phyloP scores from a whole-genome alignment of 2,888 invertebrate genomes.

The Chrysotoxum bicinctum region DNA sequence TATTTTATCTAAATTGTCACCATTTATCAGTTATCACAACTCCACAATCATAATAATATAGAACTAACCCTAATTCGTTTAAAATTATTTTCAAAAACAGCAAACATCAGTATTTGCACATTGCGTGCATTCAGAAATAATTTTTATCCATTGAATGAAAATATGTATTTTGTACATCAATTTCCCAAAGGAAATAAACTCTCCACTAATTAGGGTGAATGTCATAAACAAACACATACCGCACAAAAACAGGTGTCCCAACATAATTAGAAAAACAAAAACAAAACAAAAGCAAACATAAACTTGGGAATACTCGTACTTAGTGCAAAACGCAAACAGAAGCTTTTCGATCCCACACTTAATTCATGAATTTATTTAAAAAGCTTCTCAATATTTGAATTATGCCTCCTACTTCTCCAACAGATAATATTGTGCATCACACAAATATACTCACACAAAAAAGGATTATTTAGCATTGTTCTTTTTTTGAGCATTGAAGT shows the following conservation, averaged over 20 bases:
- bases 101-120: neutral
- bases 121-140: slow-evolving; percentile 22
- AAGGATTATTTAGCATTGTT: neutral
- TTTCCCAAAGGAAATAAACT: slow-evolving; percentile 54
- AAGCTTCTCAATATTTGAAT: slow-evolving; percentile 52
- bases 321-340: neutral
- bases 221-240: slow-evolving; percentile 29
- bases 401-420: neutral
- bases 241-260: slow-evolving; percentile 37
- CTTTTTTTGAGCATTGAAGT: neutral
- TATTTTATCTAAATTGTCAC: too few relatives aligned
- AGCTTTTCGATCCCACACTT: neutral
- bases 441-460: neutral
- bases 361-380: slow-evolving; percentile 44
- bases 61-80: neutral
- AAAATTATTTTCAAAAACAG: slow-evolving; percentile 10
- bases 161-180: slow-evolving; percentile 4
- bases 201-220: slow-evolving; percentile 50
- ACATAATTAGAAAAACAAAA: slow-evolving; percentile 8
- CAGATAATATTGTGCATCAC: neutral
- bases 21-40: neutral
- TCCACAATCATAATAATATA: neutral
- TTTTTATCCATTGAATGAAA: neutral
- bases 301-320: slow-evolving; percentile 4
- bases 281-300: slow-evolving; percentile 5